Conservation (phyloP, 2,888 invertebrate species). For the Xanthia icteritia region DNA sequence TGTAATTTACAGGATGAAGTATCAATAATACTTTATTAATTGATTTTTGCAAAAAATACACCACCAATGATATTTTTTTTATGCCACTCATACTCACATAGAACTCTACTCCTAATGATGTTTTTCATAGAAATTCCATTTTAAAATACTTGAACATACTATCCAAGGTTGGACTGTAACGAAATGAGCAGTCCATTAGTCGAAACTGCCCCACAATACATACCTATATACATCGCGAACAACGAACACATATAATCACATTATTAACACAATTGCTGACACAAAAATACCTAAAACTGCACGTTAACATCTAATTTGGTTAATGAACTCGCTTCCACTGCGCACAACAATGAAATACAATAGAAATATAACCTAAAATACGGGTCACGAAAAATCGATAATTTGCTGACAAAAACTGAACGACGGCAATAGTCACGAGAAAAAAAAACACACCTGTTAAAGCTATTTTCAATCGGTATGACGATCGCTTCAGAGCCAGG, state of each 20-base stretch:
- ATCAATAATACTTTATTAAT: neutral
- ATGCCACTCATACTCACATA: conserved; percentile 13
- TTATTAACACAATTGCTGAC: conserved; percentile 81
- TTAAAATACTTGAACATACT: conserved; percentile 26
- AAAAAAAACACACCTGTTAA: conserved; percentile 84
- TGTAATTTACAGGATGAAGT: neutral
- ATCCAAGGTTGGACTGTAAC: conserved; percentile 14
- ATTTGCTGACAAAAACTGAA: conserved; percentile 74
- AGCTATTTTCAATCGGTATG: conserved; percentile 84
- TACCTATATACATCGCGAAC: conserved; percentile 75
- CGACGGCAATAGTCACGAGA: conserved; percentile 77
- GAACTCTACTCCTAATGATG: neutral
- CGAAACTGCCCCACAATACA: conserved; percentile 59
- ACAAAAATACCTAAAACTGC: conserved; percentile 75
- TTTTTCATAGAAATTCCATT: conserved; percentile 28
- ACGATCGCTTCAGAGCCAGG: conserved; percentile 86
- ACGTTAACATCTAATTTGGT: conserved; percentile 77
- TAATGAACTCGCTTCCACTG: conserved; percentile 80
- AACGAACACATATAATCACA: conserved; percentile 69
- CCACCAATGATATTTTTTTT: neutral
- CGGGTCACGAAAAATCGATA: conserved; percentile 88
- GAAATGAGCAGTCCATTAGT: conserved; percentile 40
- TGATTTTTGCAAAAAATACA: neutral
- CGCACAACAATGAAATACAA: conserved; percentile 82
- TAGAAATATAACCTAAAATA: conserved; percentile 87